Conservation (phyloP, 2,113 vertebrate genomes). For the Pardalotus punctatus region DNA sequence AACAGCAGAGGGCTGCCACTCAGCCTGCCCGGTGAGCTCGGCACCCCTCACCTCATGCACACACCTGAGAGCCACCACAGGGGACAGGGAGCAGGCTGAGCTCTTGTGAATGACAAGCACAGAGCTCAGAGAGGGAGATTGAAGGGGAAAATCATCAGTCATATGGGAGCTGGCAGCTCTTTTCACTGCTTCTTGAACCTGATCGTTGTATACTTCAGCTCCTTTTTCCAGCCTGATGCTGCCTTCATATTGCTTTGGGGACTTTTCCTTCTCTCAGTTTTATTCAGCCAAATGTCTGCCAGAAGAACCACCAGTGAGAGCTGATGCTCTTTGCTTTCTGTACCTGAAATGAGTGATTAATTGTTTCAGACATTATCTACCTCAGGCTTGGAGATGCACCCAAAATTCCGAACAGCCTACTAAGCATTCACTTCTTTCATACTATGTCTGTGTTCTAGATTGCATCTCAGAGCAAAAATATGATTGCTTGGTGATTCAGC, state of each 20-base stretch:
- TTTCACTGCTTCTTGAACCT: not conserved
- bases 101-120: not conserved
- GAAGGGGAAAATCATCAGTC: not conserved
- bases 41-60: not conserved
- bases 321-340: not conserved
- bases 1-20: not conserved
- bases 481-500: not conserved
- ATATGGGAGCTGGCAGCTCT: not conserved
- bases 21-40: not conserved
- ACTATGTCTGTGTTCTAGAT: not conserved
- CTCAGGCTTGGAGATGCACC: constrained; percentile 3
- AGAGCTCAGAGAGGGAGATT: not conserved
- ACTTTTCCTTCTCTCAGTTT: not conserved
- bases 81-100: not conserved
- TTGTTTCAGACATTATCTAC: not conserved
- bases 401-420: not conserved
- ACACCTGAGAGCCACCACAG: not conserved
- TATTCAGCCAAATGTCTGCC: not conserved
- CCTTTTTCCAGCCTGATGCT: not conserved
- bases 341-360: constrained; percentile 22
- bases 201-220: not conserved
- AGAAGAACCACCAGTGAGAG: not conserved
- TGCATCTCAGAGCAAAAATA: not conserved
- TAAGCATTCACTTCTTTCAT: not conserved
- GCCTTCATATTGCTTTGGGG: not conserved